Percentiles rank a stretch among this genome's conserved stretches.
Conservation (phyloP, 2,113 vertebrate genomes). For the Alosa alosa region DNA sequence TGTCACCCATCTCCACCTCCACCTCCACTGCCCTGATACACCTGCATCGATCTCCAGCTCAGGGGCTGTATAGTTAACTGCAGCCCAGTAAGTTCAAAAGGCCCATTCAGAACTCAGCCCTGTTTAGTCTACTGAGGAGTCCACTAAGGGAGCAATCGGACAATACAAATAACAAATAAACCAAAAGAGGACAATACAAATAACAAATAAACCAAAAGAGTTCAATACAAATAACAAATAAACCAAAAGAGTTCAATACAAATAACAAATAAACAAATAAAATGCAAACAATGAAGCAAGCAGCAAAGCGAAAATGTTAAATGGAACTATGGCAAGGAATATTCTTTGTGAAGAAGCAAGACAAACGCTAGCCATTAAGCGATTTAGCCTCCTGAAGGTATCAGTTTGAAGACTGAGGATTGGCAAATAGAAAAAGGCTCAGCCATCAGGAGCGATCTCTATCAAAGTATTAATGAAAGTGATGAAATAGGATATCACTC, state of each 20-base stretch:
- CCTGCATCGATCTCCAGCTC: slow-evolving; percentile 30
- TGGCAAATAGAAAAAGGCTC: not conserved
- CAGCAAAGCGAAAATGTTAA: not conserved
- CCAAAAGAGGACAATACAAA: not conserved
- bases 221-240: too few species aligned
- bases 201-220: too few species aligned
- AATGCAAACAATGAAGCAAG: not conserved
- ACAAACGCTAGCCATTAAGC: not conserved
- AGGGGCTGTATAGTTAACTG: slow-evolving; percentile 29
- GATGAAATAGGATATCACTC: slow-evolving; percentile 11
- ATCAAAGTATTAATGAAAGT: not conserved
- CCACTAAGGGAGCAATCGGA: not conserved
- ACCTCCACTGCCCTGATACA: slow-evolving; percentile 18
- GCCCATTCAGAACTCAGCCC: not conserved
- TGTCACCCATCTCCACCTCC: slow-evolving; percentile 21
- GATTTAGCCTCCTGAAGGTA: too few species aligned
- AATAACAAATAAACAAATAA: too few species aligned
- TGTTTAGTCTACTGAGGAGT: not conserved
- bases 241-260: too few species aligned
- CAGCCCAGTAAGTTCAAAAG: slow-evolving; percentile 13
- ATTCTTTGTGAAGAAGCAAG: not conserved
- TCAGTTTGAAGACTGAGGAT: not conserved
- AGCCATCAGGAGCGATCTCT: slow-evolving; percentile 3
- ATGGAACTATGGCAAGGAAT: not conserved
- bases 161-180: not conserved